Conservation (phyloP, 2,888 invertebrate species). For the Euclidia mi region DNA sequence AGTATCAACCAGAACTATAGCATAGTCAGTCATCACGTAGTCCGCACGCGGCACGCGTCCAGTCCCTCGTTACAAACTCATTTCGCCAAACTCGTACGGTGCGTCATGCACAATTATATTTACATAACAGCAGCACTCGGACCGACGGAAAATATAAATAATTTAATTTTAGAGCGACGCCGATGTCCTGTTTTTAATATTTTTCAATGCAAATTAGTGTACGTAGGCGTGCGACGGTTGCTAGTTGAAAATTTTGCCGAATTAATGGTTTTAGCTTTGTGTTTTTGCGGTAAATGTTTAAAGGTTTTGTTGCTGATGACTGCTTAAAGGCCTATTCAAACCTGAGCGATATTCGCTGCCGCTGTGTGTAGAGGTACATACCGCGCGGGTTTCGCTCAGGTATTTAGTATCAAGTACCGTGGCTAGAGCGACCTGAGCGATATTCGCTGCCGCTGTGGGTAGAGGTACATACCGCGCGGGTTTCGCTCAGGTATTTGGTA, state of each 20-base stretch:
- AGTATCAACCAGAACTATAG: slow-evolving; percentile 30
- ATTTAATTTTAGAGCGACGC: slow-evolving; percentile 50
- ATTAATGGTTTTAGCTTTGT: slow-evolving; percentile 3
- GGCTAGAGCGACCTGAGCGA: too few species aligned
- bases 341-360: too few species aligned
- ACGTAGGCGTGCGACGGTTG: slow-evolving; percentile 21
- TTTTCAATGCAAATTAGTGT: slow-evolving; percentile 45
- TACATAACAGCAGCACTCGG: slow-evolving; percentile 63
- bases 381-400: too few species aligned
- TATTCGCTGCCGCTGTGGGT: too few species aligned
- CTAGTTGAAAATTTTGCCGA: slow-evolving; percentile 13
- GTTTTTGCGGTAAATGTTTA: slow-evolving; percentile 1
- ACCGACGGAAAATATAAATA: slow-evolving; percentile 63
- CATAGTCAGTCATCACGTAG: slow-evolving; percentile 39
- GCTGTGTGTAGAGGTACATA: too few species aligned
- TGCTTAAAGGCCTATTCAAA: too few species aligned
- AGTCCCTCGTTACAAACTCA: slow-evolving; percentile 70
- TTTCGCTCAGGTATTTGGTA: too few species aligned
- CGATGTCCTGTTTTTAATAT: slow-evolving; percentile 41
- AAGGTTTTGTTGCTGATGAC: too few species aligned
- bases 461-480: too few species aligned
- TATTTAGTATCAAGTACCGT: too few species aligned
- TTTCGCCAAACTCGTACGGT: slow-evolving; percentile 63
- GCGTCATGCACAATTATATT: slow-evolving; percentile 66
- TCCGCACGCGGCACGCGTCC: slow-evolving; percentile 53